Conservation (phyloP, 2,113 vertebrate species). For the Cinclus cinclus region DNA sequence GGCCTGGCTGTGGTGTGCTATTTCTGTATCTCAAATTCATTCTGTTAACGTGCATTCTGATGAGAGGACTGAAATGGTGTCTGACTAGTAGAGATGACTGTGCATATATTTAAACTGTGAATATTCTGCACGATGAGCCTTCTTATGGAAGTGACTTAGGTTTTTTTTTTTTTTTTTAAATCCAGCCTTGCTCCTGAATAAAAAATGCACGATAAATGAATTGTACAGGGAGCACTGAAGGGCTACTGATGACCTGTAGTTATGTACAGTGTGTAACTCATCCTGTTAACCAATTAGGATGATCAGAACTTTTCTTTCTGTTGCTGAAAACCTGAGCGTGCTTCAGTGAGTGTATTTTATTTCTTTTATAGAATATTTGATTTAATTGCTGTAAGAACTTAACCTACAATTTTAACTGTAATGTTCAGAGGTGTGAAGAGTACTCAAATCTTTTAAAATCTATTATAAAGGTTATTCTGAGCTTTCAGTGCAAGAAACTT, state of each 20-base stretch:
- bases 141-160: not conserved
- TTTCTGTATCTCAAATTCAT: slow-evolving; percentile 46
- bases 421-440: slow-evolving; percentile 31
- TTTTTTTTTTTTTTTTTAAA: not conserved
- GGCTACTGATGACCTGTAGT: not conserved
- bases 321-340: not conserved
- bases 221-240: not conserved
- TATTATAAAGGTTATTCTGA: slow-evolving; percentile 13
- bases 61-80: slow-evolving; percentile 52
- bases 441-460: slow-evolving; percentile 11
- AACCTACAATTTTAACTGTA: slow-evolving; percentile 31
- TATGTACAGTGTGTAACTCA: not conserved
- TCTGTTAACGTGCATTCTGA: slow-evolving; percentile 56
- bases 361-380: slow-evolving; percentile 16
- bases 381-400: slow-evolving; percentile 26
- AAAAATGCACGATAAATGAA: slow-evolving; percentile 30
- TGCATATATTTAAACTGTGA: slow-evolving; percentile 68
- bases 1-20: slow-evolving; percentile 1
- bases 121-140: slow-evolving; percentile 43
- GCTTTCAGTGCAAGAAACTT: slow-evolving; percentile 7
- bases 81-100: slow-evolving; percentile 65
- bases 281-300: slow-evolving; percentile 4
- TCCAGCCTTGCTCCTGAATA: slow-evolving; percentile 19
- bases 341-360: not conserved
- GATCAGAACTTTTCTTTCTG: not conserved